Conservation (phyloP, 64 coral and sea anemone species). For the Catalaphyllia jardinei region DNA sequence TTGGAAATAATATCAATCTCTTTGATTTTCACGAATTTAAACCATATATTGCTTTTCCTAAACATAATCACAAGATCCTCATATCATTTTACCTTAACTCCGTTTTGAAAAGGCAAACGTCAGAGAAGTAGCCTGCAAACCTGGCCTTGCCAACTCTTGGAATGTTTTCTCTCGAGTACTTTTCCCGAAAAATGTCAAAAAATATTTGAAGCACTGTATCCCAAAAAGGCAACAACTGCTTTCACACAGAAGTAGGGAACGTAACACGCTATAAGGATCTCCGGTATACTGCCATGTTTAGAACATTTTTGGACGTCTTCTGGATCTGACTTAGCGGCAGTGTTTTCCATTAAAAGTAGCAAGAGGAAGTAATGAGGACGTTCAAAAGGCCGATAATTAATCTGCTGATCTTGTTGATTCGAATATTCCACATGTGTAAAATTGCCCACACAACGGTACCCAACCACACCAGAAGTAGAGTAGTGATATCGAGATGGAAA, state of each 20-base stretch:
- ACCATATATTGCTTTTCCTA: too few relatives aligned
- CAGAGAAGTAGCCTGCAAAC: too few relatives aligned
- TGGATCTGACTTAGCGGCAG: background rate
- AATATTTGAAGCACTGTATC: constrained; percentile 20
- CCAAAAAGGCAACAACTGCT: background rate
- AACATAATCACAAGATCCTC: too few relatives aligned
- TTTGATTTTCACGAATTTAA: too few relatives aligned
- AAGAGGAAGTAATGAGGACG: constrained; percentile 1
- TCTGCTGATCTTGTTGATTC: constrained; percentile 1
- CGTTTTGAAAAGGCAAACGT: too few relatives aligned
- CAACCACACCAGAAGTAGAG: background rate
- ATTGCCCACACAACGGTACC: background rate
- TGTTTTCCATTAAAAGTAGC: constrained; percentile 32
- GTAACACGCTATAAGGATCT: constrained; percentile 45
- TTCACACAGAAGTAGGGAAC: constrained; percentile 37
- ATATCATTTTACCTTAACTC: too few relatives aligned
- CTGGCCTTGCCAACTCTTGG: too few relatives aligned
- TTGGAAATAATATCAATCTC: too few relatives aligned
- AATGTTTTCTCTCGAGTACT: too few relatives aligned
- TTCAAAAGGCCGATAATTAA: background rate
- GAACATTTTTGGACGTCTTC: background rate
- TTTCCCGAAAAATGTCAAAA: too few relatives aligned
- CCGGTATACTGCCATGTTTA: constrained; percentile 10
- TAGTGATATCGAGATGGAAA: background rate
- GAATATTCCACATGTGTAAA: background rate